phyloP scores from a whole-genome alignment of 2,888 invertebrate genomes.

The Chouioia cunea region DNA sequence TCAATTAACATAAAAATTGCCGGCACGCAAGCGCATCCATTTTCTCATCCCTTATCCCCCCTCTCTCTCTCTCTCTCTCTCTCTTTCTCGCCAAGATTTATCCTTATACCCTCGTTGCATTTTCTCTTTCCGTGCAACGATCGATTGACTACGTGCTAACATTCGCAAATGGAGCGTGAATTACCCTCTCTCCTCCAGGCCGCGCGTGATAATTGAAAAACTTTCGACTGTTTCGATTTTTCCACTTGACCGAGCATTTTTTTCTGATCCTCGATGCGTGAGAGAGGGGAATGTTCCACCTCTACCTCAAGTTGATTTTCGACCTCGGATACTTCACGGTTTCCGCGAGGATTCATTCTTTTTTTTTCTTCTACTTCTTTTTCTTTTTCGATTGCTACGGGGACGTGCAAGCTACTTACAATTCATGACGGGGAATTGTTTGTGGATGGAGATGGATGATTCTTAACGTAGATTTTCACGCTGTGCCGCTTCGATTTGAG shows the following conservation, averaged over 20 bases:
- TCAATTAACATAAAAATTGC: constrained; percentile 39
- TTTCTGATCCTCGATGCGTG: background rate
- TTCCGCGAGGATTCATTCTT: too few relatives aligned
- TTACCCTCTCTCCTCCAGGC: constrained; percentile 9
- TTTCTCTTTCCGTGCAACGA: background rate
- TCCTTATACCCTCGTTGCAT: background rate
- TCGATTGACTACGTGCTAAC: constrained; percentile 43
- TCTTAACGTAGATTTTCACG: background rate
- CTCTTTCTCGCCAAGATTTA: background rate
- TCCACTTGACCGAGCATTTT: constrained; percentile 32
- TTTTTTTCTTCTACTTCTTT: too few relatives aligned
- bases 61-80: background rate
- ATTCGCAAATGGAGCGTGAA: constrained; percentile 40
- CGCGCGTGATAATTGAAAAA: constrained; percentile 52
- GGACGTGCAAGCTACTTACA: too few relatives aligned
- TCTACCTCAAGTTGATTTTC: background rate
- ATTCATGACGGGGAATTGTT: too few relatives aligned
- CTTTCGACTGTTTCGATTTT: constrained; percentile 47
- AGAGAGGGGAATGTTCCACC: background rate
- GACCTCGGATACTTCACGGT: too few relatives aligned
- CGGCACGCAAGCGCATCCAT: constrained; percentile 14
- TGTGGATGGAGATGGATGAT: too few relatives aligned
- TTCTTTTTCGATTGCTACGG: too few relatives aligned
- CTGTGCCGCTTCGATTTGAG: background rate
- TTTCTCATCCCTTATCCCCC: background rate